These are phyloP conservation scores for Apodemia hepburni DNA, from an alignment of 2,888 invertebrate species.

Conservation along the genomic window DNA sequence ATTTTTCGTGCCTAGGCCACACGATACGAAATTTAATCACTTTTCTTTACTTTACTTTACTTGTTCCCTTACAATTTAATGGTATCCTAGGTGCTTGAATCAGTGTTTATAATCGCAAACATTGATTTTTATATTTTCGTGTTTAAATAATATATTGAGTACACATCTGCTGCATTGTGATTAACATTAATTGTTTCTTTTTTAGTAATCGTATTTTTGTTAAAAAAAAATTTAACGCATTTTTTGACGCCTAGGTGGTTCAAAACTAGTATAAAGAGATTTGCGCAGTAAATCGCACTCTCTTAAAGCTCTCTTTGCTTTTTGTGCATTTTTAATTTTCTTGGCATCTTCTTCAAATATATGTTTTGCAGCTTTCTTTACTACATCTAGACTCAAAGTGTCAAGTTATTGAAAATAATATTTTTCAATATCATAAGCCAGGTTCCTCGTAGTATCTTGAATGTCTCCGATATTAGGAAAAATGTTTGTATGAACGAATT, in stretches of 20 bases:
- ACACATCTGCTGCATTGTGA: too few species aligned
- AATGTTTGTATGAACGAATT: constrained; percentile 37
- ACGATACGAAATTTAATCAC: too few species aligned
- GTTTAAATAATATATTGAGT: too few species aligned
- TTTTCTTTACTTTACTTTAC: too few species aligned
- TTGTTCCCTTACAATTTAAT: too few species aligned
- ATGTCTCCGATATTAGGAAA: constrained; percentile 38
- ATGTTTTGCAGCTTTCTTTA: constrained; percentile 37
- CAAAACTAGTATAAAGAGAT: constrained; percentile 38
- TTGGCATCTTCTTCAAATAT: constrained; percentile 37
- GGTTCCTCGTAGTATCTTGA: constrained; percentile 34
- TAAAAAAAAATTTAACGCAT: not conserved
- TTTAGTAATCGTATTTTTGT: too few species aligned
- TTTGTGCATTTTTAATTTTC: constrained; percentile 36
- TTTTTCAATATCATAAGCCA: constrained; percentile 38
- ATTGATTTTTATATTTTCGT: too few species aligned
- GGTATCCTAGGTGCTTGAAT: too few species aligned
- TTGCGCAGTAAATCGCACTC: constrained; percentile 39
- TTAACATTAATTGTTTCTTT: too few species aligned
- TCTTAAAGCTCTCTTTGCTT: constrained; percentile 38
- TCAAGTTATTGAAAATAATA: constrained; percentile 36
- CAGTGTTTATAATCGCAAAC: too few species aligned
- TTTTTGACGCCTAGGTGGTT: constrained; percentile 34
- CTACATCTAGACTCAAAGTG: constrained; percentile 34
- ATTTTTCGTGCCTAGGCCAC: too few species aligned